phyloP scores from a whole-genome alignment of 1,140 invertebrate genomes.

The Harpegnathos saltator region DNA sequence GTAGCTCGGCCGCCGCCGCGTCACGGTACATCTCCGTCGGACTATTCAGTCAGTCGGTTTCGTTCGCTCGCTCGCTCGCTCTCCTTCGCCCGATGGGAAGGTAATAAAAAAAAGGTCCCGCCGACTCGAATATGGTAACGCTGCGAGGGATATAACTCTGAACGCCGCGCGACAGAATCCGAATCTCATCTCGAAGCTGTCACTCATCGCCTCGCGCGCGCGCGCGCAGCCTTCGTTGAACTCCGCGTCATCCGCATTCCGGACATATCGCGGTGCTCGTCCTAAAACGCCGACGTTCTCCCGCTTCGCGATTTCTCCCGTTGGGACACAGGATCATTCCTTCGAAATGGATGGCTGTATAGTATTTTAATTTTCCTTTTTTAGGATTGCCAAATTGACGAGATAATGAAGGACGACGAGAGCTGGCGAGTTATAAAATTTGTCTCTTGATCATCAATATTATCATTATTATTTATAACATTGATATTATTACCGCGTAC shows the following conservation, averaged over 20 bases:
- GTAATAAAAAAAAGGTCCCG: slow-evolving; percentile 3
- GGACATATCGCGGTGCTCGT: background rate
- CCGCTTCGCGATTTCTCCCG: too few relatives aligned
- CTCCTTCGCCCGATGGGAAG: background rate
- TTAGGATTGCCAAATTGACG: too few relatives aligned
- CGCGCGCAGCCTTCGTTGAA: background rate
- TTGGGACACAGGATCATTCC: too few relatives aligned
- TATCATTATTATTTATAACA: too few relatives aligned
- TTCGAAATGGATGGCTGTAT: too few relatives aligned
- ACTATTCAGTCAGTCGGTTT: slow-evolving; percentile 51
- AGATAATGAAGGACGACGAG: too few relatives aligned
- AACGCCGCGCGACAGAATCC: background rate
- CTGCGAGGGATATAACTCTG: background rate
- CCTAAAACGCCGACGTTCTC: background rate
- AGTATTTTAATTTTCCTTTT: too few relatives aligned
- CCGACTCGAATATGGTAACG: slow-evolving; percentile 1
- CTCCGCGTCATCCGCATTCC: background rate
- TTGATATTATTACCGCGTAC: too few relatives aligned
- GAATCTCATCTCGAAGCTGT: slow-evolving; percentile 15
- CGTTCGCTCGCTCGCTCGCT: slow-evolving; percentile 21
- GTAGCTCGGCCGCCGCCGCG: slow-evolving; percentile 33
- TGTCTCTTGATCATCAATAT: too few relatives aligned
- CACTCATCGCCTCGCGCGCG: background rate
- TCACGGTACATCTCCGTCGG: slow-evolving; percentile 65
- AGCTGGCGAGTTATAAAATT: too few relatives aligned